Percentiles rank a stretch among this genome's conserved stretches.
phyloP scores from a whole-genome alignment of 2,797 vertebrate species.

The Hypotaenidia okinawae region DNA sequence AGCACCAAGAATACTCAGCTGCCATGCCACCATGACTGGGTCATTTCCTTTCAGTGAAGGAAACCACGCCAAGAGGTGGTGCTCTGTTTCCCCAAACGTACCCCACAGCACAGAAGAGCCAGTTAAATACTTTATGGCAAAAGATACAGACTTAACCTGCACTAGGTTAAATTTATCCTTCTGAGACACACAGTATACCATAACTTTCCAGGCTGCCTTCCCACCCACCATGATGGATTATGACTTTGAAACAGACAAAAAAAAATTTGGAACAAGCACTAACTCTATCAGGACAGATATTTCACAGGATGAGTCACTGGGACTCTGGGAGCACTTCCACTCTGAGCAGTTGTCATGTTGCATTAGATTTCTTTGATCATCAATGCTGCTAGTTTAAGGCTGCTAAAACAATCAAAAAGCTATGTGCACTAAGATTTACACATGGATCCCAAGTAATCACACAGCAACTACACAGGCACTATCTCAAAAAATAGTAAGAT shows the following conservation, averaged over 20 bases:
- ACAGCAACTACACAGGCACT: not conserved
- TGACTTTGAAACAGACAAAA: not conserved
- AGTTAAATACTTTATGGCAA: not conserved
- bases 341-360: not conserved
- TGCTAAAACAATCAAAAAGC: not conserved
- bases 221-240: not conserved
- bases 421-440: not conserved
- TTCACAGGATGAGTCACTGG: not conserved
- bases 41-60: not conserved
- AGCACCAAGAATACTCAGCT: not conserved
- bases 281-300: not conserved
- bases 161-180: not conserved
- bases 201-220: not conserved
- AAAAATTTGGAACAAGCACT: not conserved
- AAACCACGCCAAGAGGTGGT: not conserved
- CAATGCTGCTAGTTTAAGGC: not conserved
- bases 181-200: not conserved
- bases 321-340: not conserved
- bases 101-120: not conserved
- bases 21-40: accelerated
- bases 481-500: not conserved
- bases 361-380: not conserved
- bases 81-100: not conserved
- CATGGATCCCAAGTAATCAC: not conserved
- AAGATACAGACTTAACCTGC: not conserved